A percentile compares a stretch with the other conserved stretches of the same genome.
Conservation (phyloP, 2,888 invertebrate species). For the Eilema griseolum region DNA sequence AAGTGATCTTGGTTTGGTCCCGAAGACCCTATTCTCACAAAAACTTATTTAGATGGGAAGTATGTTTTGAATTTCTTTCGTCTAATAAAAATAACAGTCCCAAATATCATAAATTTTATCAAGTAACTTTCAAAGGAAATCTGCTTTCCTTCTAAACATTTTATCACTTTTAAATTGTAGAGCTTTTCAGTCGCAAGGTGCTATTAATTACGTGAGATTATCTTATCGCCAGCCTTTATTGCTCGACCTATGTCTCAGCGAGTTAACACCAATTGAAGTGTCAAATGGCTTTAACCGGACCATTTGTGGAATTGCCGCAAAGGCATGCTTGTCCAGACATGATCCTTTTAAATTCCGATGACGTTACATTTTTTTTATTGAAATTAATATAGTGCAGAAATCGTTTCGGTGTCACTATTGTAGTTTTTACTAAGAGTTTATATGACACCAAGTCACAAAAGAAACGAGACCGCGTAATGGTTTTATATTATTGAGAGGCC, state of each 20-base stretch:
- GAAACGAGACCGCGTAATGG: too few relatives aligned
- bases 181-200: conserved; percentile 39
- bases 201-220: conserved; percentile 50
- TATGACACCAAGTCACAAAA: not conserved
- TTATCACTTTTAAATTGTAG: conserved; percentile 15
- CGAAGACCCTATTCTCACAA: too few relatives aligned
- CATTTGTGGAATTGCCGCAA: conserved; percentile 47
- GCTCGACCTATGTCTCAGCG: conserved; percentile 57
- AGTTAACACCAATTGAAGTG: conserved; percentile 75
- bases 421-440: not conserved
- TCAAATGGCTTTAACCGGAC: conserved; percentile 66
- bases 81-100: not conserved
- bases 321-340: conserved; percentile 25
- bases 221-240: conserved; percentile 54
- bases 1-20: too few relatives aligned
- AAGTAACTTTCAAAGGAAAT: not conserved
- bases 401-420: not conserved
- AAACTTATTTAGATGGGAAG: too few relatives aligned
- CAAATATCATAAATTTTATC: not conserved
- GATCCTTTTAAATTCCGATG: conserved; percentile 24
- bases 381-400: too few relatives aligned
- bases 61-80: not conserved
- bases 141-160: not conserved
- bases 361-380: not conserved
- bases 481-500: too few relatives aligned